phyloP scores from a whole-genome alignment of 2,113 vertebrate species.

The Deroptyus accipitrinus region DNA sequence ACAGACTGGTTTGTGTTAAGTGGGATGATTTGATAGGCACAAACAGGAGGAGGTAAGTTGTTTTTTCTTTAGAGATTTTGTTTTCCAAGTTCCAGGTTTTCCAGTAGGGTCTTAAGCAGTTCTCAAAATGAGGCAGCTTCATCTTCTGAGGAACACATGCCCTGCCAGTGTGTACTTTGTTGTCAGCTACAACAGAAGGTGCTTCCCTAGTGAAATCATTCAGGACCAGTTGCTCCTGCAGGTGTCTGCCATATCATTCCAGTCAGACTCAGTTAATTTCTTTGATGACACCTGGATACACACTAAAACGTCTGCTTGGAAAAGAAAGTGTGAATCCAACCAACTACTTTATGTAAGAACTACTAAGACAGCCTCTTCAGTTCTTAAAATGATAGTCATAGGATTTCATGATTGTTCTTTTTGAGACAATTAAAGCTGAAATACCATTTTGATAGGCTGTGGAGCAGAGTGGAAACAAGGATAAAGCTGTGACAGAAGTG shows the following conservation, averaged over 20 bases:
- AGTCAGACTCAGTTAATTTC: neutral
- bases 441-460: neutral
- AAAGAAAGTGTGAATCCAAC: neutral
- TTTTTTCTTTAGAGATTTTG: neutral
- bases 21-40: constrained; percentile 25
- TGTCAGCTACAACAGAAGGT: neutral
- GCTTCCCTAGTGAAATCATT: neutral
- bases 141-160: neutral
- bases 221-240: neutral
- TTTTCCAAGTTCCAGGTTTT: neutral
- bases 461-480: neutral
- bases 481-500: neutral
- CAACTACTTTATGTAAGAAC: neutral
- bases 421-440: neutral
- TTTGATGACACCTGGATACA: neutral
- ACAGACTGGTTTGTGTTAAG: constrained; percentile 1
- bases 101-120: neutral
- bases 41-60: neutral
- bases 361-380: neutral
- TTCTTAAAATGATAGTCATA: neutral
- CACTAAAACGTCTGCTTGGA: neutral
- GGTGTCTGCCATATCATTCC: neutral
- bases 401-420: neutral
- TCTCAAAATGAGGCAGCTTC: neutral
- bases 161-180: neutral